Evolutionary conservation across 2,888 invertebrate genomes (phyloP).

Genomic region (Panopea generosa): DNA sequence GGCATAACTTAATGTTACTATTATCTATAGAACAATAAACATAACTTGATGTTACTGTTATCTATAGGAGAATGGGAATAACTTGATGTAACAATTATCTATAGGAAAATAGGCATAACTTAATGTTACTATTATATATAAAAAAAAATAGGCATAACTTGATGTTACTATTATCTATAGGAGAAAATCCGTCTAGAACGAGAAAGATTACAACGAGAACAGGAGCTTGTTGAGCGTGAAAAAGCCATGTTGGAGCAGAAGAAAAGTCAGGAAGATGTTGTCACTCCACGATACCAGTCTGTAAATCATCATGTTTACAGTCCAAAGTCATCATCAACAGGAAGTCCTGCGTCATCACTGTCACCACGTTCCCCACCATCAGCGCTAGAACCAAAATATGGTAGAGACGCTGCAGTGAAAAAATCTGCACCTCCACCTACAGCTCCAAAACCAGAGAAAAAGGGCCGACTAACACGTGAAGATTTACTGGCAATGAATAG

Average conservation of each 20-base stretch:
- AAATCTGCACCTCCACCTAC: constrained; percentile 45
- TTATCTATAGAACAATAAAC: no score
- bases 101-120: no score
- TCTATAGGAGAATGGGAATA: no score
- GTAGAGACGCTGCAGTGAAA: not conserved
- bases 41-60: no score
- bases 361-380: constrained; percentile 53
- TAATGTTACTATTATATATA: no score
- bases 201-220: constrained; percentile 65
- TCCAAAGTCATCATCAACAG: constrained; percentile 23
- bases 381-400: constrained; percentile 44
- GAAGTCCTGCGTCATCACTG: constrained; percentile 37
- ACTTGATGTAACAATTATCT: no score
- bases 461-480: constrained; percentile 69
- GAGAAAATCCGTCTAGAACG: constrained; percentile 65
- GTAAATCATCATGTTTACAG: constrained; percentile 25
- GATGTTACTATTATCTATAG: constrained; percentile 13
- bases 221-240: constrained; percentile 70
- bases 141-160: not conserved
- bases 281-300: constrained; percentile 16
- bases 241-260: constrained; percentile 69
- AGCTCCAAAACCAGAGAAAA: constrained; percentile 57
- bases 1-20: no score
- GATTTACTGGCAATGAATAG: constrained; percentile 79
- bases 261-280: constrained; percentile 22